phyloP scores from a whole-genome alignment of 2,113 vertebrate species.

The Limanda limanda region DNA sequence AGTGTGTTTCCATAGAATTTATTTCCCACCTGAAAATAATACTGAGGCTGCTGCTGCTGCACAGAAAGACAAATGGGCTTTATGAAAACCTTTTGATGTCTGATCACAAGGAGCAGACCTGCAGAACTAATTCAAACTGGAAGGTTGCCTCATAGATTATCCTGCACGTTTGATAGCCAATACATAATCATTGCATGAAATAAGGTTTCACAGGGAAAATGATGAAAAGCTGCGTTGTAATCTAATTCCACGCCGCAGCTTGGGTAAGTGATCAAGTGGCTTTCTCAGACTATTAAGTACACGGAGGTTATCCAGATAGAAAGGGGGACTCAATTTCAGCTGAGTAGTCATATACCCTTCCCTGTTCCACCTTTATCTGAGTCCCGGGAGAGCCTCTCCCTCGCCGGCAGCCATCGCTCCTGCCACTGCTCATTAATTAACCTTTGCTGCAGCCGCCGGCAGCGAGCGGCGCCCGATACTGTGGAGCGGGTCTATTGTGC shows the following conservation, averaged over 20 bases:
- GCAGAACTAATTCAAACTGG: conserved; percentile 56
- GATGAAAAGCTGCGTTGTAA: conserved; percentile 49
- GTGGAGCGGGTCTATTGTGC: conserved; percentile 49
- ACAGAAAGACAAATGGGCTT: conserved; percentile 18
- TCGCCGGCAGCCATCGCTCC: conserved; percentile 61
- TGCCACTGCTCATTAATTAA: conserved; percentile 78
- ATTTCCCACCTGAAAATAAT: conserved; percentile 37
- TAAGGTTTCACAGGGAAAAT: conserved; percentile 39
- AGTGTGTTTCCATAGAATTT: conserved; percentile 15
- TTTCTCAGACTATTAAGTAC: conserved; percentile 54
- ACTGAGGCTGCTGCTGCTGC: conserved; percentile 9
- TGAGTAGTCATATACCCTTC: conserved; percentile 62
- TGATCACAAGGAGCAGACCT: conserved; percentile 58
- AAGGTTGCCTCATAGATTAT: conserved; percentile 41
- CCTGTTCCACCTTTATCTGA: conserved; percentile 64
- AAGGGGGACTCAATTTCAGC: conserved; percentile 65
- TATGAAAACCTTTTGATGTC: conserved; percentile 64
- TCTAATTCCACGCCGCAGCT: conserved; percentile 38
- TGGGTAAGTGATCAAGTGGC: conserved; percentile 47
- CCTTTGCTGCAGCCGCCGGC: conserved; percentile 71
- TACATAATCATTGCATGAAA: conserved; percentile 53
- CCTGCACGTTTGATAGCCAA: conserved; percentile 58
- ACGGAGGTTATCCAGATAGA: conserved; percentile 65
- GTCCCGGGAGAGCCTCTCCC: conserved; percentile 63
- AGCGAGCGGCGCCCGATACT: conserved; percentile 50